Base-by-base conservation (phyloP, 2,113 vertebrate species). In the Cynopterus brachyotis region DNA sequence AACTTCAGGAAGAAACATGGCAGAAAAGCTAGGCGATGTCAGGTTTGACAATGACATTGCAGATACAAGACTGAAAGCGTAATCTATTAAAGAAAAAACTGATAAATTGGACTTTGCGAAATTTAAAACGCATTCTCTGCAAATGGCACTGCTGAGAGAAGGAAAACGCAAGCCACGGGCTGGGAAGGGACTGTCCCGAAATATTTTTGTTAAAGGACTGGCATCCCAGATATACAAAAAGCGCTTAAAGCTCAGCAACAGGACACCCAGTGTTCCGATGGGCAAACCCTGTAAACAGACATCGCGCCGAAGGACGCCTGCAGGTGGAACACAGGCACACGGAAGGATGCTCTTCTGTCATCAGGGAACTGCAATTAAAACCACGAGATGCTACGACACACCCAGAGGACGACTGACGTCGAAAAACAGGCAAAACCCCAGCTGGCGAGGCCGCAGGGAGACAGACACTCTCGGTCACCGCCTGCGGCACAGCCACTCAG, bases 391-490 rank as follows among this genome's bases (percentile, higher is more conserved):
- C 66, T 24, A 40, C 69, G 35, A 9, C 20, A 7, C 64, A 50
- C 37, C 90, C 20, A 22, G 0, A 11, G 40, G 16, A 42, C 6
- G 35, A 17, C 40, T 37, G 47, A 76, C 45, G 16, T 8, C 50
- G 53, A 50, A 9, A 70, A 30, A 32, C 69, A 9, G 37, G 16
- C 42, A 3, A 2, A 1, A 7, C 9, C 9, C 55, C 6, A 28
- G 62, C 42, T 37, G 35, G 6, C 3, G 37, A 93, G 85, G 30
- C 15, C 1, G 2, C 28, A 4, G 78, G 32, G 30, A 45, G 30
- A 53, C 19, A 22, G 32, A 10, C 26, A 16, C n/a, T 59, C 53
- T 11, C 20, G 0, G 4, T 35, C n/a, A 0, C 1, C 2, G 8
- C n/a, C 10, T 2, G 32, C 4, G 2, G 4, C 6, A 12, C 5